phyloP scores from a whole-genome alignment of 2,113 vertebrate species.

The Hemibagrus wyckioides region DNA sequence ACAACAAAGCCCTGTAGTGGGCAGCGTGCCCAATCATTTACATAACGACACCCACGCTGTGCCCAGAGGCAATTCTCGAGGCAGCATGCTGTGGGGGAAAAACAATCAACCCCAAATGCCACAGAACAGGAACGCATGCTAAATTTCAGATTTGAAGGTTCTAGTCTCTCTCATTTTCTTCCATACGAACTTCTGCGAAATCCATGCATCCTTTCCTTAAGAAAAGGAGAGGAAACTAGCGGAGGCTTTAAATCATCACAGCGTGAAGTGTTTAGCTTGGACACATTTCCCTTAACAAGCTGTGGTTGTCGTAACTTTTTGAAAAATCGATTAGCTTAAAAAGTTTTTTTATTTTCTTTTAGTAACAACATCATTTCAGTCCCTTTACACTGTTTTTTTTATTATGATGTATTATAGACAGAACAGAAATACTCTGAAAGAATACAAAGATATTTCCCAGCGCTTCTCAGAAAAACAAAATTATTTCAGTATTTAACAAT shows the following conservation, averaged over 20 bases:
- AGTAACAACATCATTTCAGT: neutral
- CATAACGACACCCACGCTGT: constrained; percentile 18
- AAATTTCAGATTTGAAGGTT: neutral
- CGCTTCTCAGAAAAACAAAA: neutral
- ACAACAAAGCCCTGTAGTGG: neutral
- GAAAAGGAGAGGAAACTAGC: too few relatives aligned
- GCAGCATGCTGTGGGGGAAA: too few relatives aligned
- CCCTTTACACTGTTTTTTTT: neutral
- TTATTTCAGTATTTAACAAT: too few relatives aligned
- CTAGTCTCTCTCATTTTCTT: neutral
- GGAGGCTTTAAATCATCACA: neutral
- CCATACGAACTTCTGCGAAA: neutral
- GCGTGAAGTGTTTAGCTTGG: neutral
- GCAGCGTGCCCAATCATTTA: neutral
- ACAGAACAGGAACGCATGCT: neutral
- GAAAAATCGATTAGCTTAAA: neutral
- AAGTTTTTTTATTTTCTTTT: neutral
- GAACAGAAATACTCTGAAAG: neutral
- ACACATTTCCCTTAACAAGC: neutral
- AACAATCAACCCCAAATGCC: neutral
- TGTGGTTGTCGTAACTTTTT: neutral
- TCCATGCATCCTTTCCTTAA: too few relatives aligned
- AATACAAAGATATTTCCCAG: neutral
- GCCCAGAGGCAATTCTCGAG: neutral
- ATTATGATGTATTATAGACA: neutral